Evolutionary conservation across 2,113 vertebrate genomes (phyloP).

Genomic region (Tapirus terrestris): DNA sequence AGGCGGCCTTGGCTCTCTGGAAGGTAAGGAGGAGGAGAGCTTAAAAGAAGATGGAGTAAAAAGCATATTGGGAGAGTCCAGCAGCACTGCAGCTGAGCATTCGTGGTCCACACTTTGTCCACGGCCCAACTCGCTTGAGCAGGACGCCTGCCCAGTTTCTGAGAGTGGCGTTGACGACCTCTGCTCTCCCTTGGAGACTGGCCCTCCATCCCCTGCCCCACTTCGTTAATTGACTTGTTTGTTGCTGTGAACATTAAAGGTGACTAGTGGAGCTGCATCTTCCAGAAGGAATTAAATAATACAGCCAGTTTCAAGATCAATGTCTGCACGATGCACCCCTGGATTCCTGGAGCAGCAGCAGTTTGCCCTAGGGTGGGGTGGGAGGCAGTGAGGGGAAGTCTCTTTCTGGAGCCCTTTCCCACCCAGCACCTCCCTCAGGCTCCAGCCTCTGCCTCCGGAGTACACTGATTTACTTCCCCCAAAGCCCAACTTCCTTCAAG

Average conservation of each 20-base stretch:
- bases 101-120: neutral
- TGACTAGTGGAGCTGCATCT: neutral
- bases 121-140: fast-evolving
- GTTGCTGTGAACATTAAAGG: neutral
- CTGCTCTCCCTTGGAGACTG: neutral
- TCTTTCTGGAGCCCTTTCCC: neutral
- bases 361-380: no score
- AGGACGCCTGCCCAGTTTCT: neutral
- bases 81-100: fast-evolving
- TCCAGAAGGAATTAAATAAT: neutral
- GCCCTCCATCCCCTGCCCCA: neutral
- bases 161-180: neutral
- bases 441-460: neutral
- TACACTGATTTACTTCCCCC: neutral
- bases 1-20: neutral
- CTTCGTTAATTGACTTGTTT: neutral
- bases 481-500: no score
- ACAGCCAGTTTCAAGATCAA: neutral
- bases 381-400: neutral
- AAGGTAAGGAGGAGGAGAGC: neutral
- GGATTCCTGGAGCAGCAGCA: neutral
- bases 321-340: neutral
- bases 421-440: neutral
- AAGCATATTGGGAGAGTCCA: fast-evolving
- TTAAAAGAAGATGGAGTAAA: neutral